Base-by-base conservation (phyloP, 2,113 vertebrate species). In the Pogonocichla stellata region DNA sequence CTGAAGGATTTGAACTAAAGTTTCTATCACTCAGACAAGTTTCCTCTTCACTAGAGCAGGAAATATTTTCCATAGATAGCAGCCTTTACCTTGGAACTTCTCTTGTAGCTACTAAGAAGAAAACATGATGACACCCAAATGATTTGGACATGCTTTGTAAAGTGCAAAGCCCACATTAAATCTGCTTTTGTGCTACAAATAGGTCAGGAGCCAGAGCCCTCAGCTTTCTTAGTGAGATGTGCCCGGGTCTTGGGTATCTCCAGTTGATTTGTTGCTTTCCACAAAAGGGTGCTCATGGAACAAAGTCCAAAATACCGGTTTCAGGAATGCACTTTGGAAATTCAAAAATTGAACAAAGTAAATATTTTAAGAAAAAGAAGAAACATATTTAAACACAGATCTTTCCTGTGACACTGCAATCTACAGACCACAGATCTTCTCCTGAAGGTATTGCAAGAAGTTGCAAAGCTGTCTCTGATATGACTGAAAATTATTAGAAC, bases 111-210 rank as follows among this genome's bases (percentile, higher is more conserved):
- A 13, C 7, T 31, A 18, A 84, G 69, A 70, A 24, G 47, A 85
- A 88, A 58, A 19, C 26, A 58, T 0, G 0, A 33, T 3, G 14
- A 6, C 9, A 38, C 2, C 5, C 34, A 65, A 40, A 47, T 26
- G 12, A 51, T 70, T 64, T 73, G 61, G 19, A 50, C 19, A 42
- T 3, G 33, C 56, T 87, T 60, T 79, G 33, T 29, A 17, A 86
- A 60, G 56, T 40, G 36, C 40, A 84, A 80, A 50, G 33, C 12
- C 29, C 25, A 61, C 25, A 23, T 15, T n/a, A 61, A 66, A 70
- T 47, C 57, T n/a, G 19, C 6, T 58, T 12, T 61, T 50, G 29
- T 51, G n/a, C 17, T 71, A 43, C 83, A 80, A 56, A 51, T 1
- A 28, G 22, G 25, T 65, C 34, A 84, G 3, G 3, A 88, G 70